Evolutionary conservation across 2,113 vertebrate species (phyloP).

Genomic region (Lichenostomus cassidix): DNA sequence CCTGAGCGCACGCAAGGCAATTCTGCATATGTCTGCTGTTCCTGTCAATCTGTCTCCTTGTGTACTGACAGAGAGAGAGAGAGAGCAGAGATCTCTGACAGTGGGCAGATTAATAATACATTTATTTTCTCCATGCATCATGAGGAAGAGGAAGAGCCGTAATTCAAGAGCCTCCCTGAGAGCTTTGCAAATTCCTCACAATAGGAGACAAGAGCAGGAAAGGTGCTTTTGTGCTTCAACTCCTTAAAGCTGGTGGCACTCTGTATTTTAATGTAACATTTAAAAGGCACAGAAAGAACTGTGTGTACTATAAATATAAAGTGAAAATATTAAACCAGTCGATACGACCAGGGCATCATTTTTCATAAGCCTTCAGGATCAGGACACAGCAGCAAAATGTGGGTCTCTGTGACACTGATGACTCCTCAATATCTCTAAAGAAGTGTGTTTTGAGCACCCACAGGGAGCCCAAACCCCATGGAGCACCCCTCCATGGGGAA

Average conservation of each 20-base stretch:
- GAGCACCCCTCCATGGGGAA: background rate
- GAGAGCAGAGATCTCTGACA: constrained; percentile 41
- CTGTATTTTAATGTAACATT: constrained; percentile 39
- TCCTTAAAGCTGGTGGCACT: background rate
- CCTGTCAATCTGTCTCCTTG: constrained; percentile 30
- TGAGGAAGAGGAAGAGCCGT: constrained; percentile 46
- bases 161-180: constrained; percentile 62
- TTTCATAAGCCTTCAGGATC: background rate
- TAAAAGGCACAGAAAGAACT: background rate
- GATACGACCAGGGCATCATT: background rate
- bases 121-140: constrained; percentile 50
- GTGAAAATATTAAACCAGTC: background rate
- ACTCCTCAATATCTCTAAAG: background rate
- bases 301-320: background rate
- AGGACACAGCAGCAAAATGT: background rate
- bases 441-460: background rate
- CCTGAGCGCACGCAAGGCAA: background rate
- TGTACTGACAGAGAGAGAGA: constrained; percentile 4
- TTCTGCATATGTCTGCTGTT: constrained; percentile 16
- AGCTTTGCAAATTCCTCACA: constrained; percentile 43
- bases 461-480: background rate
- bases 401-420: background rate
- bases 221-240: background rate
- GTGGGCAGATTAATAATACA: constrained; percentile 54
- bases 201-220: constrained; percentile 17